Percentiles rank a stretch among this genome's conserved stretches.
phyloP scores from a whole-genome alignment of 2,113 vertebrate species.

The Rhodinocichla rosea region DNA sequence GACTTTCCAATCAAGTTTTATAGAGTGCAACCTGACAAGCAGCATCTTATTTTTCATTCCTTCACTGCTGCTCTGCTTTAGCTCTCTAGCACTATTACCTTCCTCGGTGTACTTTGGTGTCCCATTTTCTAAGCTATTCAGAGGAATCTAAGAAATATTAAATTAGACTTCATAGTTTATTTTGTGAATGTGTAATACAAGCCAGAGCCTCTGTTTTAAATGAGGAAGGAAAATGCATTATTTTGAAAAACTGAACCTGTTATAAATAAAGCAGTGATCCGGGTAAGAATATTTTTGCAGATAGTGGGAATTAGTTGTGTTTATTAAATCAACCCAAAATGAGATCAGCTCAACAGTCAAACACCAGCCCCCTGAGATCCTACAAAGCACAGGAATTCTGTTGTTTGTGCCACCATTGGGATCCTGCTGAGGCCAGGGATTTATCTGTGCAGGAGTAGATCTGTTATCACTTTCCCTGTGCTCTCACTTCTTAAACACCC shows the following conservation, averaged over 20 bases:
- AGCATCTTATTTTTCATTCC: background rate
- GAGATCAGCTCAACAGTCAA: background rate
- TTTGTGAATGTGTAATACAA: background rate
- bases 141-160: background rate
- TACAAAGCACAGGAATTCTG: background rate
- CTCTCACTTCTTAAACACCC: background rate
- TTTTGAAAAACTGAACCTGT: background rate
- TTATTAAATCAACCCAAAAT: background rate
- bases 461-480: background rate
- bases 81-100: background rate
- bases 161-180: background rate
- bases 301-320: background rate
- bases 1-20: background rate
- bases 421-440: background rate
- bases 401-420: fast-evolving
- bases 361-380: background rate
- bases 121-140: background rate
- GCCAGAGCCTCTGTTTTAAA: background rate
- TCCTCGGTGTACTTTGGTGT: background rate
- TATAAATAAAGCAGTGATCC: background rate
- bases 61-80: background rate
- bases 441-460: background rate
- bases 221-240: background rate
- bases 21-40: background rate
- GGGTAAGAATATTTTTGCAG: background rate